These are phyloP conservation scores for Slavum lentiscoides DNA, from an alignment of 2,888 invertebrate genomes.

Conservation along the genomic window DNA sequence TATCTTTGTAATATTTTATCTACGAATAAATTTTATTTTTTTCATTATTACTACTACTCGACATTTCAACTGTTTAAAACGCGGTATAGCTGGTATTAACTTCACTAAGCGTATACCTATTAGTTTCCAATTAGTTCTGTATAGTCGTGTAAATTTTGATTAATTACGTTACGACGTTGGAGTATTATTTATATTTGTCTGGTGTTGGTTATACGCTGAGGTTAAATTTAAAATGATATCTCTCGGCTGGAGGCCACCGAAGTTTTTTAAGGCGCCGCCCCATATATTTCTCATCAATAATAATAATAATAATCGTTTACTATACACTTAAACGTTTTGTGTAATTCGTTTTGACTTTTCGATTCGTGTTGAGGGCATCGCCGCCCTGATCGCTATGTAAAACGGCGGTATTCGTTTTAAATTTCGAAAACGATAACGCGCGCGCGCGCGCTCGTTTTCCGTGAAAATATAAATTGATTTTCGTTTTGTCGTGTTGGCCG, in stretches of 20 bases:
- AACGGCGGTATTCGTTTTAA: neutral
- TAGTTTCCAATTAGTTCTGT: neutral
- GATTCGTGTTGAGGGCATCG: neutral
- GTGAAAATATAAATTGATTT: neutral
- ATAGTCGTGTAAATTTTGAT: neutral
- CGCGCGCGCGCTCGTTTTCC: neutral
- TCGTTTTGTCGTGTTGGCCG: neutral
- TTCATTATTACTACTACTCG: too few species aligned
- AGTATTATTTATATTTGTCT: neutral
- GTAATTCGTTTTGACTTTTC: neutral
- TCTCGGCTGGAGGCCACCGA: too few species aligned
- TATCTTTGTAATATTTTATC: neutral
- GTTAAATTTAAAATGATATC: slow-evolving; percentile 1
- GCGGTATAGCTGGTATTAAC: too few species aligned
- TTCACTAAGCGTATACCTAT: neutral
- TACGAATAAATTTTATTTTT: neutral
- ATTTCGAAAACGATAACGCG: neutral
- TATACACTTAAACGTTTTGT: neutral
- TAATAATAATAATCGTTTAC: neutral
- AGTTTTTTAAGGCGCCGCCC: too few species aligned
- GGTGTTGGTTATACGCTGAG: neutral
- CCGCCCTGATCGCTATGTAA: too few species aligned
- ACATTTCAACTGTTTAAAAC: too few species aligned
- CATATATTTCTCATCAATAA: neutral
- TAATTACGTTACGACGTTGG: neutral